Evolutionary conservation across 1,140 invertebrate genomes (phyloP), one percentile per base, ranked within the genome.

Genomic region (Helicorthomorpha holstii): DNA sequence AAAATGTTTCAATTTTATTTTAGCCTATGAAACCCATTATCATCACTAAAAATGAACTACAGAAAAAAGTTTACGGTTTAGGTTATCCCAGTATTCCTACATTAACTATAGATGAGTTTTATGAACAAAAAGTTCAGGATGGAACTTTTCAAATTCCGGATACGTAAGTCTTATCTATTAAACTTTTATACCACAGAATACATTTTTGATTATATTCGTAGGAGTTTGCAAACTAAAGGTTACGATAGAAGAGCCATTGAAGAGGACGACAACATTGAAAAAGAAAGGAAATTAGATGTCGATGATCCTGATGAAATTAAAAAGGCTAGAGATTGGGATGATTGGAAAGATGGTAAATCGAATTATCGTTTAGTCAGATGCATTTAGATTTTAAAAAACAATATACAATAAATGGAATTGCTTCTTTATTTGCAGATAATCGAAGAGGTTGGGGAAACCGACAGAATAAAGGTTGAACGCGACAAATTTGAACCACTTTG

Each of bases 31-130:
- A 82, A 64, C 88, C 93, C 0, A 85, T 97, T 54, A 92, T 97
- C 48, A 89, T 98, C 26, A 94, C 93, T 0, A 80, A 80, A 60
- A 82, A 92, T 69, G 78, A 77, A 34, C 54, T 85, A 0, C 91
- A 97, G 69, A 97, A 96, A 68, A 76, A 88, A 55, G 85, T 98
- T 1, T 95, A 80, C 71, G 95, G 95, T 4, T 69, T 81, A 38
- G 95, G 94, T 0, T 98, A 98, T 75, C 93, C 93, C 0, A 82
- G 85, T 62, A 64, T 96, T 51, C 92, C 94, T 0, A 79, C 85
- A 1, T 73, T 92, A 69, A 91, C 89, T 0, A 83, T 98, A 0
- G 81, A 95, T 61, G 93, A 98, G 68, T 96, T 97, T 70, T 96
- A 94, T 67, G 81, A 94, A 46, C 76, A 94, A 67, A 76, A 89